A percentile compares a stretch with the other conserved stretches of the same genome.
Evolutionary conservation across 2,797 vertebrate genomes (phyloP).

Genomic region (Calcarius lapponicus): DNA sequence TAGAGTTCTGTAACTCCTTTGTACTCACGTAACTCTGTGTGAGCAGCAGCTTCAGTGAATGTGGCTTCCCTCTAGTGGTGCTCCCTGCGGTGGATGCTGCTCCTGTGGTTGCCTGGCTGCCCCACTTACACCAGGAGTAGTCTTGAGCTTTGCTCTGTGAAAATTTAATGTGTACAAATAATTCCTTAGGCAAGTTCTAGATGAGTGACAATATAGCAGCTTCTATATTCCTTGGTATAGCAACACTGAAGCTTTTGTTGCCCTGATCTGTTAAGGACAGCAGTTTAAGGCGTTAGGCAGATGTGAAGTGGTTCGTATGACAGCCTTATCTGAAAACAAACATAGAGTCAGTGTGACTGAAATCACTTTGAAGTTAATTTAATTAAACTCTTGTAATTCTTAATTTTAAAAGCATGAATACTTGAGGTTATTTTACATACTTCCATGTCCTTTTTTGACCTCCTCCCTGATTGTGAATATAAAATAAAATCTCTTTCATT

Average conservation of each 20-base stretch:
- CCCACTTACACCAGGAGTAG: accelerated
- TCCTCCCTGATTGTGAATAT: not conserved
- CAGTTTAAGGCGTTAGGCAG: accelerated
- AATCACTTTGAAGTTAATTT: not conserved
- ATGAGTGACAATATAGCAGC: not conserved
- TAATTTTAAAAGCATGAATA: not conserved
- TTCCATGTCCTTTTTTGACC: not conserved
- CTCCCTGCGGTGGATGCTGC: not conserved
- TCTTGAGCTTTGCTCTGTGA: not conserved
- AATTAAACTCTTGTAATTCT: not conserved
- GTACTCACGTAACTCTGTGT: accelerated
- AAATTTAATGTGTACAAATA: not conserved
- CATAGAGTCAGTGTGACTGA: not conserved
- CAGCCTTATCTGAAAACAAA: not conserved
- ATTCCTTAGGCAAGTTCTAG: not conserved
- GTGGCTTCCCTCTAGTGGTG: not conserved
- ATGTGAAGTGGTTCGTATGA: not conserved
- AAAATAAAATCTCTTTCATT: not conserved
- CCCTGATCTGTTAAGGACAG: not conserved
- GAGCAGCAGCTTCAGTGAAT: not conserved
- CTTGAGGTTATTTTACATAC: not conserved
- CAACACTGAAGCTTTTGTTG: not conserved
- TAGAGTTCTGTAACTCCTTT: not conserved
- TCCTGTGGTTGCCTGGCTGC: not conserved
- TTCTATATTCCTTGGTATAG: not conserved